phyloP scores from a whole-genome alignment of 2,888 invertebrate genomes.

The Terebella lapidaria region DNA sequence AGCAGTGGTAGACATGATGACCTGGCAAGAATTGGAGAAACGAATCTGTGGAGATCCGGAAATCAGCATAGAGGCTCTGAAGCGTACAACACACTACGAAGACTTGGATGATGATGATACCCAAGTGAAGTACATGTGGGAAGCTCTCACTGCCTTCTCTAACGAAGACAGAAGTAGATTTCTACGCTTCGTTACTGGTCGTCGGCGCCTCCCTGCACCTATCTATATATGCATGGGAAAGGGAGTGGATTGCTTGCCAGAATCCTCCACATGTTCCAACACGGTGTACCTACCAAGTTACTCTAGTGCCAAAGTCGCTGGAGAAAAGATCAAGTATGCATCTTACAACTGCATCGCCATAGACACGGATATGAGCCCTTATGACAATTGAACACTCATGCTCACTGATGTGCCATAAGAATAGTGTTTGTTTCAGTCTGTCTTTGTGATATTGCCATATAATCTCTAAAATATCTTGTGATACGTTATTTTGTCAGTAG shows the following conservation, averaged over 20 bases:
- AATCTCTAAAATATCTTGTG: too few species aligned
- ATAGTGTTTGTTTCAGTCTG: too few species aligned
- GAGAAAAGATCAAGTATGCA: constrained; percentile 52
- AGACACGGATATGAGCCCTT: constrained; percentile 49
- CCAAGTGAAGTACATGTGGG: constrained; percentile 50
- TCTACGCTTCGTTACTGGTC: constrained; percentile 51
- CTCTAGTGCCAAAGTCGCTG: constrained; percentile 49
- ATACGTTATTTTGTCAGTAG: too few species aligned
- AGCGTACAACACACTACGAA: constrained; percentile 44
- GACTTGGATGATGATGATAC: constrained; percentile 47
- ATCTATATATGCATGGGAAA: constrained; percentile 47
- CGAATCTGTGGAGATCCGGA: constrained; percentile 50
- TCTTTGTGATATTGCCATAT: too few species aligned
- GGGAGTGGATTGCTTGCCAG: constrained; percentile 46
- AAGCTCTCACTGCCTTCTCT: constrained; percentile 46
- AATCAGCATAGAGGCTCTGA: constrained; percentile 47
- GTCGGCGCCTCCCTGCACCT: constrained; percentile 47
- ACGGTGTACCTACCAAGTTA: constrained; percentile 51
- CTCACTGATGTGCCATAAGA: too few species aligned
- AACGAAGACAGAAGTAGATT: constrained; percentile 51
- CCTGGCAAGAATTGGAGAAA: constrained; percentile 51
- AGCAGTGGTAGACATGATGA: constrained; percentile 46
- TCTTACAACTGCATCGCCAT: constrained; percentile 52
- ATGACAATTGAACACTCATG: constrained; percentile 36
- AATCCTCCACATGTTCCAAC: constrained; percentile 53